Conservation (phyloP, 2,797 vertebrate species). For the Cirrhinus mrigala region DNA sequence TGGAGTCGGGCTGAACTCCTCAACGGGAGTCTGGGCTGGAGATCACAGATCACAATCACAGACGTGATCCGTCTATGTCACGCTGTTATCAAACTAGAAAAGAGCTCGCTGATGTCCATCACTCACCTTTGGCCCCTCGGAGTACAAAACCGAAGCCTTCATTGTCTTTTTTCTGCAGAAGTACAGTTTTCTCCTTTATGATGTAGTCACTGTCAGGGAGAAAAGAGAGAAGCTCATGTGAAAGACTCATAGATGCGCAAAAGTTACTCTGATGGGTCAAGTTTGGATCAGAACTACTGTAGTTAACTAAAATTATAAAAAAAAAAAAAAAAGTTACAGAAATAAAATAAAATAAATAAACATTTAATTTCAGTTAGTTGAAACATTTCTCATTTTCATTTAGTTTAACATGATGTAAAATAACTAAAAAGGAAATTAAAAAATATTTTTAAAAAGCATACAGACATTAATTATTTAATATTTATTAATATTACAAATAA, state of each 20-base stretch:
- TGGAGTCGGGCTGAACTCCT: conserved; percentile 95
- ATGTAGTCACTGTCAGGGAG: conserved; percentile 88
- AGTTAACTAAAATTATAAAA: neutral
- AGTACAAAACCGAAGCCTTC: conserved; percentile 96
- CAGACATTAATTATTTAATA: neutral
- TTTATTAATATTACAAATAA: neutral
- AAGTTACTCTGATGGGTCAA: neutral
- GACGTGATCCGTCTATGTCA: neutral
- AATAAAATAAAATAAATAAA: neutral
- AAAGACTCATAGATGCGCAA: neutral
- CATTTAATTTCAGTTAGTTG: neutral
- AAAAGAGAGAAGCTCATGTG: neutral
- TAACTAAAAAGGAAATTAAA: no score
- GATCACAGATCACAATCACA: conserved; percentile 45
- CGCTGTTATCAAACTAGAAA: neutral
- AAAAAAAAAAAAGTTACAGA: neutral
- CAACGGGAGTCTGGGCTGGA: conserved; percentile 95
- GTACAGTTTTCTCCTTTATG: conserved; percentile 96
- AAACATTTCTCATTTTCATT: neutral
- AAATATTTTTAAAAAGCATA: neutral
- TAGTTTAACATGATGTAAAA: neutral
- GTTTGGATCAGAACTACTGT: neutral
- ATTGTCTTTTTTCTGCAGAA: conserved; percentile 96
- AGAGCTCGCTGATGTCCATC: conserved; percentile 16
- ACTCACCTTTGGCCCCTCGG: conserved; percentile 93